Evolutionary conservation across 2,888 invertebrate genomes (phyloP).

Genomic region (Matsumyia berberina): DNA sequence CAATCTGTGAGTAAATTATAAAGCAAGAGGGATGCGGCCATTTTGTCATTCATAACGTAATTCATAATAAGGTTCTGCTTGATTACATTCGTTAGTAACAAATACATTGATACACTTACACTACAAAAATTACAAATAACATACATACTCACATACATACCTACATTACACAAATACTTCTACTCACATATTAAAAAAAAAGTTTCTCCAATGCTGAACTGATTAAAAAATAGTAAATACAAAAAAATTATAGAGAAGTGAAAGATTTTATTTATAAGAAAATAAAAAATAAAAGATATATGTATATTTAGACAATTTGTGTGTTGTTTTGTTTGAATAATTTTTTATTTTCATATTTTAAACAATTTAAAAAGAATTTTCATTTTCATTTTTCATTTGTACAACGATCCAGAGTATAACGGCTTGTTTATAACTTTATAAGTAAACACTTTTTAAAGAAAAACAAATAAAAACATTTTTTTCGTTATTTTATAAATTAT

Average conservation of each 20-base stretch:
- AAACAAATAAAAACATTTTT: neutral
- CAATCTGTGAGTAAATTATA: too few species aligned
- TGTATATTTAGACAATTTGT: constrained; percentile 23
- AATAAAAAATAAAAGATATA: constrained; percentile 12
- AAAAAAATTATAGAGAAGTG: constrained; percentile 13
- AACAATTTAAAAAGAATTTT: constrained; percentile 17
- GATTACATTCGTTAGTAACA: neutral
- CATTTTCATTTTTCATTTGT: constrained; percentile 51
- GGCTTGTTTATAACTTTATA: neutral
- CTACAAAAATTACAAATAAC: constrained; percentile 2
- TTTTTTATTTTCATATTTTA: constrained; percentile 21
- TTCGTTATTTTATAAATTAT: constrained; percentile 30
- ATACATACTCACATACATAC: neutral
- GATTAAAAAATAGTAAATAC: constrained; percentile 37
- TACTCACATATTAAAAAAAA: constrained; percentile 22
- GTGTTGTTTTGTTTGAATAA: constrained; percentile 35
- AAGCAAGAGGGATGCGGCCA: too few species aligned
- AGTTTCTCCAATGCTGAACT: constrained; percentile 51
- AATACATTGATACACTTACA: neutral
- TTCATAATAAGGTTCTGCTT: constrained; percentile 22
- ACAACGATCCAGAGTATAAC: constrained; percentile 54
- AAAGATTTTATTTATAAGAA: neutral
- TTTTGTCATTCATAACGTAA: neutral
- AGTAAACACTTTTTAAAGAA: neutral
- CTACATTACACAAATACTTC: too few species aligned